Evolutionary conservation across 37 sponge, comb jelly and placozoan genomes (phyloP).

Genomic region (Chondrosia reniformis): DNA sequence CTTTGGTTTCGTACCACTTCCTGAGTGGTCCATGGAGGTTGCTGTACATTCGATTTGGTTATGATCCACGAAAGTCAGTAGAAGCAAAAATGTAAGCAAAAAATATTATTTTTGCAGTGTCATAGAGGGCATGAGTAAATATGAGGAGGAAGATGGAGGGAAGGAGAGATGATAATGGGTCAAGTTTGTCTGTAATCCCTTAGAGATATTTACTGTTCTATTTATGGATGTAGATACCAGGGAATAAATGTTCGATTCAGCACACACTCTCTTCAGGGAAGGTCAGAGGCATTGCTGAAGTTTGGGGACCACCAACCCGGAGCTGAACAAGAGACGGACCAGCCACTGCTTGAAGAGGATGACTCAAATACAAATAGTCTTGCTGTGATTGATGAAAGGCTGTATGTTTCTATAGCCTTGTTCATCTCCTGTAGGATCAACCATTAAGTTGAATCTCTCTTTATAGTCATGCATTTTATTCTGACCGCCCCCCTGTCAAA

Average conservation of each 20-base stretch:
- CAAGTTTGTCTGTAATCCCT: background rate
- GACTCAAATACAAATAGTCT: no score
- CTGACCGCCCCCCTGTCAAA: conserved; percentile 52
- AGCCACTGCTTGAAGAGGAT: background rate
- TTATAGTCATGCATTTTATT: conserved; percentile 21
- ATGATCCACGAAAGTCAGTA: conserved; percentile 61
- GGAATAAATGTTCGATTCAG: conserved; percentile 48
- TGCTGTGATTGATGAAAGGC: no score
- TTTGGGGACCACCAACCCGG: background rate
- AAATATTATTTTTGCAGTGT: background rate
- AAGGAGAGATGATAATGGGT: background rate
- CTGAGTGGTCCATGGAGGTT: conserved; percentile 80
- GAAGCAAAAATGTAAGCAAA: conserved; percentile 44
- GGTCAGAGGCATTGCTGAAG: background rate
- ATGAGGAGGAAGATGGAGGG: background rate
- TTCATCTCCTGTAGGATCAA: background rate
- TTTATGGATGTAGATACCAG: conserved; percentile 39
- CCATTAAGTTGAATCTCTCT: no score
- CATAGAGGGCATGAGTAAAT: background rate
- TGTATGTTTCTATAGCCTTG: background rate
- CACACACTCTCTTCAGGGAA: background rate
- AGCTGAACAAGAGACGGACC: background rate
- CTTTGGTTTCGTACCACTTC: conserved; percentile 60
- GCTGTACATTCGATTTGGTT: conserved; percentile 85
- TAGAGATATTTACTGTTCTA: background rate